Evolutionary conservation across 2,797 vertebrate genomes (phyloP), one percentile per base, ranked within the genome.

Genomic region (Trachurus trachurus): DNA sequence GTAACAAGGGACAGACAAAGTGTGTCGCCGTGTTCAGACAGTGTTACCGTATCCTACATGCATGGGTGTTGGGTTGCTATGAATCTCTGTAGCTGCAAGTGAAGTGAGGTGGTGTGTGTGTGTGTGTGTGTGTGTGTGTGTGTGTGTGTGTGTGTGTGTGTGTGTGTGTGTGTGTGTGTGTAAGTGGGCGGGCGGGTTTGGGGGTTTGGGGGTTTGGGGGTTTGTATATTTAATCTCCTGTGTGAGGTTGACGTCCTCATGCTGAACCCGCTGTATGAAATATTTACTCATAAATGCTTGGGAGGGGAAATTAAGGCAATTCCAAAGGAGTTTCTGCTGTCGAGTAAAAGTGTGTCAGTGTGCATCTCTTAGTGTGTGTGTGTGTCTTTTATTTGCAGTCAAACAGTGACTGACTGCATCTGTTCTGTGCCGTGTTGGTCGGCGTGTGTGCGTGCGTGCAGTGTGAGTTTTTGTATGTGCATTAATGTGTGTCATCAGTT

Each of bases 401-500:
- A 68, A 71, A 77, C 11, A n/a, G 65, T 70, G 63, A 83, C 63
- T 81, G 71, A 57, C 42, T 29, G 9, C 71, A 78, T 88, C 80
- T 84, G 80, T 78, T 9, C 39, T 9, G 39, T 87, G 39, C 21
- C 8, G 13, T 29, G 52, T 50, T 50, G 66, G 69, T 76, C 60
- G 34, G 26, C 3, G 26, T 26, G 26, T 26, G 57, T 85, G 66
- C 82, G 81, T 87, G 77, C 73, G 76, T 58, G 31, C 31, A 9
- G 67, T 17, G n/a, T 37, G 68, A 39, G 52, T 76, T 66, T 80
- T 61, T 80, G 61, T 64, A 74, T 72, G 59, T 76, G 81, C 53
- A 68, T 85, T 85, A 88, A 81, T 86, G 81, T 85, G 77, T 50
- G 64, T 79, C 88, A 92, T 91, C 89, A 86, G 88, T 90, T 92